phyloP scores from a whole-genome alignment of 2,888 invertebrate genomes.

The Amorpha juglandis region DNA sequence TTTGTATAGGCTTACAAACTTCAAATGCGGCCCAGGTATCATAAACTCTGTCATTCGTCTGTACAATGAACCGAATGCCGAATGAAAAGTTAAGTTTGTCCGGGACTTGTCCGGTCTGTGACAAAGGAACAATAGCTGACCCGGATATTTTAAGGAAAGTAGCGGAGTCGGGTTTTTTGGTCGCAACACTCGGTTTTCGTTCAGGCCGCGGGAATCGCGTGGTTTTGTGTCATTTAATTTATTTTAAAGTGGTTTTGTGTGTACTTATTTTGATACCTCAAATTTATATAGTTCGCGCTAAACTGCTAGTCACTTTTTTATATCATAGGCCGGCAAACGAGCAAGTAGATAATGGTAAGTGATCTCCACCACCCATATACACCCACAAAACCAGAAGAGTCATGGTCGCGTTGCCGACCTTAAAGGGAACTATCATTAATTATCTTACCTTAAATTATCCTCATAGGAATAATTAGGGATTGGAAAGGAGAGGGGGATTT shows the following conservation, averaged over 20 bases:
- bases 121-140: conserved; percentile 77
- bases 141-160: conserved; percentile 73
- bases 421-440: too few species aligned
- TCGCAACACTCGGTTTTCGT: conserved; percentile 43
- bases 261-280: neutral
- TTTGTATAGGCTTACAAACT: conserved; percentile 55
- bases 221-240: conserved; percentile 9
- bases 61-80: conserved; percentile 44
- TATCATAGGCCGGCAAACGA: too few species aligned
- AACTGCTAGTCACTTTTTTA: too few species aligned
- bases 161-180: conserved; percentile 62
- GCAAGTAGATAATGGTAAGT: too few species aligned
- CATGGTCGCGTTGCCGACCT: too few species aligned
- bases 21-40: conserved; percentile 40
- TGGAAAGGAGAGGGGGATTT: too few species aligned
- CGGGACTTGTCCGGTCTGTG: conserved; percentile 62
- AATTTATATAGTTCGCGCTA: neutral
- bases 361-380: too few species aligned
- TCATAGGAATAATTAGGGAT: too few species aligned
- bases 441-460: too few species aligned
- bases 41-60: conserved; percentile 35
- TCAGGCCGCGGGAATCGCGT: conserved; percentile 23
- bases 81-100: conserved; percentile 61
- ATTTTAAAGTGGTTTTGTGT: conserved; percentile 10
- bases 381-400: too few species aligned